Base-by-base conservation (phyloP, 2,888 invertebrate genomes). In the Eilema depressum region DNA sequence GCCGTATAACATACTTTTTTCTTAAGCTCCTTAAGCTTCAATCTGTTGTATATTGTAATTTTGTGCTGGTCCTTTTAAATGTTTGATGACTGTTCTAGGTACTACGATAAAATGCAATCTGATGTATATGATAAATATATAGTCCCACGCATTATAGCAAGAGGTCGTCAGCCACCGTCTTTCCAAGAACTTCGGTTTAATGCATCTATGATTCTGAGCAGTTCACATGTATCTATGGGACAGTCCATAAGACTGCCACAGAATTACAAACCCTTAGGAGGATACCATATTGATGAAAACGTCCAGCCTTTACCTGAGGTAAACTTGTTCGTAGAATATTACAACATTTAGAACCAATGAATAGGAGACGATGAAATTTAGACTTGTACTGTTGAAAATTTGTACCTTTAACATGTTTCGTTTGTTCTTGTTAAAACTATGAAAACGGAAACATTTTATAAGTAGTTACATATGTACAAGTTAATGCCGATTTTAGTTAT, bases 241-340 rank as follows among this genome's bases (percentile, higher is more conserved):
- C 4, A 81, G 77, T 53, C 41, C 88, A 11, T 78, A 2, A 78
- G 79, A 37, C 26, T 89, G 10, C 91, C 91, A 3, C 86, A 86
- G 23, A 89, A 78, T 63, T 90, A 83, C 56, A 87, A 85, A 61
- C 71, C 83, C 2, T 76, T 89, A 26, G 88, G 83, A 37, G 91
- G 91, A 30, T 91, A 86, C 66, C 89, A 91, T 70, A 86, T 90
- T 62, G 80, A 87, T 0, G 81, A 83, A 12, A 69, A 86, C 14
- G 74, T 83, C 0, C 76, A 83, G 26, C 85, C 87, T 11, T 83
- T 91, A 62, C 85, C 92, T 7, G 71, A 87, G 84, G 91, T 91
- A 53, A 10, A 33, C 8, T 28, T 28, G 5, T 28, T 28, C 28
- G 3, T 28, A 28, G 5, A 28, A 28, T 28, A 28, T 3, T 25